Conservation (phyloP, 2,113 vertebrate species). For the Collichthys lucidus region DNA sequence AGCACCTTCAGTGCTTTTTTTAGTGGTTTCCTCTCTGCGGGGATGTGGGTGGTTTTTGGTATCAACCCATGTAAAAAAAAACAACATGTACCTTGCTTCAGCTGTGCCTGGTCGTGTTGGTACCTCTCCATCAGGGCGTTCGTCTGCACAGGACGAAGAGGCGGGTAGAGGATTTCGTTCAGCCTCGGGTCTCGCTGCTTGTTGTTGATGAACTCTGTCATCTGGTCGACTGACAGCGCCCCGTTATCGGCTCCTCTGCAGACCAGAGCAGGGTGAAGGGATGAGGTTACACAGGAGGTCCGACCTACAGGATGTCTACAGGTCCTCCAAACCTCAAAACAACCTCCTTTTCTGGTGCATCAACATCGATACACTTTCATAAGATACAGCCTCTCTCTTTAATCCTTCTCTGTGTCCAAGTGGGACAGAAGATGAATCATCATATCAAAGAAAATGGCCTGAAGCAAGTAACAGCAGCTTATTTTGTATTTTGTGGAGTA, state of each 20-base stretch:
- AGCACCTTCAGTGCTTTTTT: slow-evolving; percentile 3
- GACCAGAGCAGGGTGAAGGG: slow-evolving; percentile 16
- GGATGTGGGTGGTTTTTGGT: slow-evolving; percentile 17
- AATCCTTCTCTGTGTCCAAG: slow-evolving; percentile 7
- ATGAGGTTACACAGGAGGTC: not conserved
- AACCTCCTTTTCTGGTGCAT: no score
- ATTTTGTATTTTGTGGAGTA: not conserved
- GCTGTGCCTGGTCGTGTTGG: slow-evolving; percentile 87
- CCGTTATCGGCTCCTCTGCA: slow-evolving; percentile 90
- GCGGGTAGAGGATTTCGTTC: slow-evolving; percentile 97
- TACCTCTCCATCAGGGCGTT: slow-evolving; percentile 93
- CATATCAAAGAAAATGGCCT: slow-evolving; percentile 21
- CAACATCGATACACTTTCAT: no score
- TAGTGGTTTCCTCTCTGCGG: not conserved
- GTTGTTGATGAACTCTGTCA: slow-evolving; percentile 97
- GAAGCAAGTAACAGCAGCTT: slow-evolving; percentile 26
- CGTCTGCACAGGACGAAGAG: slow-evolving; percentile 93
- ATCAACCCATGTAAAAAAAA: no score
- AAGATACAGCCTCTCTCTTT: slow-evolving; percentile 22
- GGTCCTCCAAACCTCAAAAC: no score
- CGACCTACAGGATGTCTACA: not conserved
- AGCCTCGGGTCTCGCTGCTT: slow-evolving; percentile 95
- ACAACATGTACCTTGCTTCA: slow-evolving; percentile 87
- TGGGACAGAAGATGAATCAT: slow-evolving; percentile 45
- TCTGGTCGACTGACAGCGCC: slow-evolving; percentile 91